Conservation (phyloP, 2,113 vertebrate genomes). For the Microcebus griseorufus region DNA sequence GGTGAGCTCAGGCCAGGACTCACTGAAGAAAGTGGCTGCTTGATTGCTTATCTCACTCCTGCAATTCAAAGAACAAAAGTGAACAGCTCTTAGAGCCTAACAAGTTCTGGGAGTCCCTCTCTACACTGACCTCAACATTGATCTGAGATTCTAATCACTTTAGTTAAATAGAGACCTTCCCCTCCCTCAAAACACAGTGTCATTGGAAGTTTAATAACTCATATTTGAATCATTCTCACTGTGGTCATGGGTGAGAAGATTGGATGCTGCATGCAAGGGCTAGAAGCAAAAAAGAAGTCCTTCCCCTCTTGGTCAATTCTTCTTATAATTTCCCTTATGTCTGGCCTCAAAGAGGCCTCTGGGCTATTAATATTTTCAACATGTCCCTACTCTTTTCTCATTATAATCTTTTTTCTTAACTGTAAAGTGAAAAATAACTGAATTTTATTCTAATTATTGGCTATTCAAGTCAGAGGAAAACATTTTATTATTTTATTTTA, state of each 20-base stretch:
- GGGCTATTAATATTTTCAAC: not conserved
- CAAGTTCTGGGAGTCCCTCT: not conserved
- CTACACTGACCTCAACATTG: not conserved
- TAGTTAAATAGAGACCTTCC: not conserved
- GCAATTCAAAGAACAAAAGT: not conserved
- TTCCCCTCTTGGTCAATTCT: not conserved
- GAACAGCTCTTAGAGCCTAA: not conserved
- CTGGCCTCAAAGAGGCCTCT: not conserved
- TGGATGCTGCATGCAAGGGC: not conserved
- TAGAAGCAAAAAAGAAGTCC: not conserved
- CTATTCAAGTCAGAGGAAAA: fast-evolving
- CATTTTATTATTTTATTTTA: too few species aligned
- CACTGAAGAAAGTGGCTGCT: not conserved
- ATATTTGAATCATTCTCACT: not conserved
- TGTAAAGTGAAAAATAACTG: not conserved
- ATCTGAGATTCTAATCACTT: not conserved
- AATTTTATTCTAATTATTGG: not conserved
- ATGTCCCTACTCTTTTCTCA: not conserved
- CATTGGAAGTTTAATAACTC: not conserved
- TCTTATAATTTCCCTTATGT: fast-evolving
- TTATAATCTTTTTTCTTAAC: fast-evolving
- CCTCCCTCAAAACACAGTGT: not conserved
- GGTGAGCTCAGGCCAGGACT: not conserved
- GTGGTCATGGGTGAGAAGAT: not conserved
- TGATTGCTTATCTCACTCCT: not conserved